These are phyloP conservation scores for Maccullochella peelii DNA, from an alignment of 2,113 vertebrate species.

Conservation along the genomic window DNA sequence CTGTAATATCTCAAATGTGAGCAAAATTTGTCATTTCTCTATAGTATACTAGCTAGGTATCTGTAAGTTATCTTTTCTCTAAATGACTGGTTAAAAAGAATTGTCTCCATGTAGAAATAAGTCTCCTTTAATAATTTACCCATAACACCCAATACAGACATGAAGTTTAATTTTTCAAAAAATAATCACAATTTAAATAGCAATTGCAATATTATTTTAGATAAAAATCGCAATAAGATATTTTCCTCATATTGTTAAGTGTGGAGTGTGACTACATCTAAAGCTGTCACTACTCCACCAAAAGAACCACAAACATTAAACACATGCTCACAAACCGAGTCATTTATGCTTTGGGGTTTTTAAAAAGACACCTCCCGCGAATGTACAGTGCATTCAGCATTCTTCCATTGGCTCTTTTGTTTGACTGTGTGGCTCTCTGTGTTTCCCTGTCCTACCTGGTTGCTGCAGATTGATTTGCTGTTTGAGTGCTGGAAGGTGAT, in stretches of 20 bases:
- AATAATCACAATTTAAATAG: not conserved
- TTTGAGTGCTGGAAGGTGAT: slow-evolving; percentile 9
- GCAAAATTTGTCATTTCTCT: too few relatives aligned
- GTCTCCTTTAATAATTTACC: not conserved
- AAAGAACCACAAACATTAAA: not conserved
- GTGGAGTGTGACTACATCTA: not conserved
- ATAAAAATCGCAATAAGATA: not conserved
- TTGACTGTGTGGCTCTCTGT: too few relatives aligned
- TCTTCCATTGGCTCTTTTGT: too few relatives aligned
- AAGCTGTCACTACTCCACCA: not conserved
- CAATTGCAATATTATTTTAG: not conserved
- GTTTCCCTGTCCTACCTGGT: not conserved
- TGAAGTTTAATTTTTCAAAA: not conserved
- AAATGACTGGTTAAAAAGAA: too few relatives aligned
- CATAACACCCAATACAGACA: not conserved
- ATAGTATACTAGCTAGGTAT: too few relatives aligned
- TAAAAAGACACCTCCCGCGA: not conserved
- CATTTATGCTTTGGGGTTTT: not conserved
- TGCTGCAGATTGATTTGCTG: slow-evolving; percentile 30
- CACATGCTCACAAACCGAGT: not conserved
- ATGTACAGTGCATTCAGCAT: not conserved
- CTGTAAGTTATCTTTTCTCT: too few relatives aligned
- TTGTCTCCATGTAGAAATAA: not conserved
- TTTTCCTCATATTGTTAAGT: not conserved
- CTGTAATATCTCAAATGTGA: too few relatives aligned